Evolutionary conservation across 2,888 invertebrate species (phyloP).

Genomic region (Pristionchus japonicus): DNA sequence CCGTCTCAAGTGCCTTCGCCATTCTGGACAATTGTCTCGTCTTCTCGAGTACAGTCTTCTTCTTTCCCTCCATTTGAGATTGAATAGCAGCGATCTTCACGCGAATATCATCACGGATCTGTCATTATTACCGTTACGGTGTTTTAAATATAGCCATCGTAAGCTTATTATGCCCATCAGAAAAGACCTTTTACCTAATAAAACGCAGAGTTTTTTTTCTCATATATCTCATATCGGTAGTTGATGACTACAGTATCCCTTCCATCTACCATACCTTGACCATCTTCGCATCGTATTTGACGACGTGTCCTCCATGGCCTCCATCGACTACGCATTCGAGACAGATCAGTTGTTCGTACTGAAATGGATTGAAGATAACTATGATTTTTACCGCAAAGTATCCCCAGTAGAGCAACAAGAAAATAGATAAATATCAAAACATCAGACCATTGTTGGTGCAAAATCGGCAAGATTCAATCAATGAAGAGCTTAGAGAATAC

Average conservation of each 20-base stretch:
- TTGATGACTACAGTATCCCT: neutral
- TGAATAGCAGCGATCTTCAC: neutral
- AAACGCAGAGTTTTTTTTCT: neutral
- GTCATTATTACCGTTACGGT: neutral
- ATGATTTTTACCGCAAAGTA: neutral
- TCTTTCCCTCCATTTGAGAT: neutral
- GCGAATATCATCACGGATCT: conserved; percentile 13
- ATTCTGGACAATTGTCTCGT: neutral
- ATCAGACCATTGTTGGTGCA: too few relatives aligned
- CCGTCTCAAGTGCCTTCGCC: neutral
- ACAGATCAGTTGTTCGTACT: neutral
- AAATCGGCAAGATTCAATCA: too few relatives aligned
- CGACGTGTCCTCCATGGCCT: neutral
- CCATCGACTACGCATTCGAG: neutral
- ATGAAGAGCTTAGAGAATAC: too few relatives aligned
- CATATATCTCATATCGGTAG: neutral
- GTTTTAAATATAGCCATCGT: neutral
- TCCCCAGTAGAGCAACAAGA: neutral
- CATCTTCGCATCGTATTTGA: conserved; percentile 36
- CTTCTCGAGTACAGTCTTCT: neutral
- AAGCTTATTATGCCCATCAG: neutral
- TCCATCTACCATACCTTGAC: neutral
- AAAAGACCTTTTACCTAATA: neutral
- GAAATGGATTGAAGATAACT: neutral
- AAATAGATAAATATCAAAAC: too few relatives aligned